These are phyloP conservation scores for Nanorana parkeri DNA, from an alignment of 2,113 vertebrate genomes.

Conservation along the genomic window DNA sequence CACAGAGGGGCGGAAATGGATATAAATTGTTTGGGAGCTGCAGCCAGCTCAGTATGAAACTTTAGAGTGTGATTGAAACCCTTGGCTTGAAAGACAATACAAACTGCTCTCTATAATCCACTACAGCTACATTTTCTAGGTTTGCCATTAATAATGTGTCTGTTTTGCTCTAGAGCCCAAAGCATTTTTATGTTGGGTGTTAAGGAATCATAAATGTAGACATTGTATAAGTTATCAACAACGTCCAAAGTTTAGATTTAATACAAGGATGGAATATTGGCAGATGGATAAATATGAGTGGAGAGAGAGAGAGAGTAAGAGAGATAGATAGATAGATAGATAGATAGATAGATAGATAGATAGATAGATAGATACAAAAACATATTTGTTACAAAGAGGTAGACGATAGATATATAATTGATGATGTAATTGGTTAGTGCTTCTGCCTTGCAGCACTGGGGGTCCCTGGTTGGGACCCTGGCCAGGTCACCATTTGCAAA, in stretches of 20 bases:
- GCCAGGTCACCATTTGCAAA: too few relatives aligned
- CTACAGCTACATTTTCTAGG: background rate
- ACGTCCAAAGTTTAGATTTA: too few relatives aligned
- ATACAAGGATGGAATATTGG: background rate
- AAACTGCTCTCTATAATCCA: background rate
- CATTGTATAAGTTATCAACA: too few relatives aligned
- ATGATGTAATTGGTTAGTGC: too few relatives aligned
- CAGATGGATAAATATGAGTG: background rate
- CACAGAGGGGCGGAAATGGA: constrained; percentile 78
- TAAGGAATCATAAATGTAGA: too few relatives aligned
- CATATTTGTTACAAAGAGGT: too few relatives aligned
- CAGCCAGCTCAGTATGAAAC: constrained; percentile 68
- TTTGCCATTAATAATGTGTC: background rate
- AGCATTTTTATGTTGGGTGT: too few relatives aligned
- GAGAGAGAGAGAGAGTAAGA: background rate
- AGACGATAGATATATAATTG: too few relatives aligned
- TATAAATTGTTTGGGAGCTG: constrained; percentile 78
- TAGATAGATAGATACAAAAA: too few relatives aligned
- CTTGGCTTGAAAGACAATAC: background rate
- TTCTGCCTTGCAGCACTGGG: too few relatives aligned
- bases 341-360: constrained; percentile 27
- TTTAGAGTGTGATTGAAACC: constrained; percentile 64
- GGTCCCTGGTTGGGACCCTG: too few relatives aligned
- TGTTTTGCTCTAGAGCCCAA: background rate
- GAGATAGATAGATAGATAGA: constrained; percentile 17